Evolutionary conservation across 1,140 invertebrate species (phyloP).

Genomic region (Halesus radiatus): DNA sequence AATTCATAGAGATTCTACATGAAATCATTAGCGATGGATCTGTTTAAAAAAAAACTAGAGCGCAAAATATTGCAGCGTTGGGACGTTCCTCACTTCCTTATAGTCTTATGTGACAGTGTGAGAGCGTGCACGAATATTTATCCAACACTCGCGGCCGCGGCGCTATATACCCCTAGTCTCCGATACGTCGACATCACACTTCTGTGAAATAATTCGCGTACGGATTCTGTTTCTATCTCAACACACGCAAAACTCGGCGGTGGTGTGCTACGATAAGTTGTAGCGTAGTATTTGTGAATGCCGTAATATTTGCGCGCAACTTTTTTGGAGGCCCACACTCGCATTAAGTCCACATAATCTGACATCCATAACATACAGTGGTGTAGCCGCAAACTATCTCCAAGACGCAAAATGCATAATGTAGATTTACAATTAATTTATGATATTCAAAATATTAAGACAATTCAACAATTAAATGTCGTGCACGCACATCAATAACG

Average conservation of each 20-base stretch:
- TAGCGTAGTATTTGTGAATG: conserved; percentile 43
- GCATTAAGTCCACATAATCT: conserved; percentile 56
- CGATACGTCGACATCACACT: neutral
- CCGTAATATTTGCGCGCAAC: conserved; percentile 56
- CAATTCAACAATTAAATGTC: no score
- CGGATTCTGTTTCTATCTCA: conserved; percentile 20
- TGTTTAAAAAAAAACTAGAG: conserved; percentile 16
- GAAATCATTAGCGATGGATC: neutral
- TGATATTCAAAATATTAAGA: no score
- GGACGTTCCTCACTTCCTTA: conserved; percentile 31
- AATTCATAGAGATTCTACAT: neutral
- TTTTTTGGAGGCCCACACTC: conserved; percentile 53
- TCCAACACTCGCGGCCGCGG: neutral
- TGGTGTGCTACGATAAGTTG: conserved; percentile 34
- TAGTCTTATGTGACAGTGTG: neutral
- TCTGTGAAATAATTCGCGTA: neutral
- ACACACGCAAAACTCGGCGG: neutral
- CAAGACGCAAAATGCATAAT: conserved; percentile 12
- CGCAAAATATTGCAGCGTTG: conserved; percentile 30
- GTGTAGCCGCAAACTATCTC: conserved; percentile 24
- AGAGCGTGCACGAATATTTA: conserved; percentile 16
- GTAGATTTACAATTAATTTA: neutral
- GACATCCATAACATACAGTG: conserved; percentile 53
- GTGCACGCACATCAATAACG: no score
- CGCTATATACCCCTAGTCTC: neutral